These are phyloP conservation scores for Aradophagus sp. DNA, from an alignment of 1,140 invertebrate genomes.

Conservation along the genomic window DNA sequence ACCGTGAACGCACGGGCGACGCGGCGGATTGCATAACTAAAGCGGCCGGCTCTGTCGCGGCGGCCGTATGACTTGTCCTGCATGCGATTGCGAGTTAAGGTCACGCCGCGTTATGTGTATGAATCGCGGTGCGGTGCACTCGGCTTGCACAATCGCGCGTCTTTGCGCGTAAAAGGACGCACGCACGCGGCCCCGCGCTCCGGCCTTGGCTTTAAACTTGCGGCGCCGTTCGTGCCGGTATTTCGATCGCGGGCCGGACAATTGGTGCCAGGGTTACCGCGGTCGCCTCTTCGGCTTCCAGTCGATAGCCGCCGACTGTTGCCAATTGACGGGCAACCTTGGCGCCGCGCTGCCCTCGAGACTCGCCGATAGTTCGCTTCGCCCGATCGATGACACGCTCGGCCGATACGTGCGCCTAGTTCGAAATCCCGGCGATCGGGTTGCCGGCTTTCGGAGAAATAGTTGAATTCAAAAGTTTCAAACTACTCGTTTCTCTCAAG, in stretches of 20 bases:
- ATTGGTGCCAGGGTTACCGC: constrained; percentile 7
- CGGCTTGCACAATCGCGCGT: constrained; percentile 36
- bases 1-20: constrained; percentile 68
- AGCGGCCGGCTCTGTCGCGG: constrained; percentile 56
- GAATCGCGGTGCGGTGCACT: constrained; percentile 55
- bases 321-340: too few relatives aligned
- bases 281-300: constrained; percentile 21
- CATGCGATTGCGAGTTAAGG: constrained; percentile 54
- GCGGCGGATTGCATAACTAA: constrained; percentile 69
- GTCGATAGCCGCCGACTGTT: constrained; percentile 9
- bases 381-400: too few relatives aligned
- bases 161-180: constrained; percentile 29
- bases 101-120: constrained; percentile 40
- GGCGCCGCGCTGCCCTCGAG: too few relatives aligned
- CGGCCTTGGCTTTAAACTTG: constrained; percentile 68
- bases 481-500: too few relatives aligned
- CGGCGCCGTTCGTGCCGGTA: constrained; percentile 64
- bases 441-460: too few relatives aligned
- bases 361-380: too few relatives aligned
- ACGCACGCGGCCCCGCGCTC: constrained; percentile 21
- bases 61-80: constrained; percentile 46
- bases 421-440: too few relatives aligned
- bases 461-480: too few relatives aligned
- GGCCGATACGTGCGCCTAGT: too few relatives aligned
- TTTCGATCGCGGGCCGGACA: constrained; percentile 45